phyloP scores from a whole-genome alignment of 2,797 vertebrate species.

The Zenarchopterus dispar region DNA sequence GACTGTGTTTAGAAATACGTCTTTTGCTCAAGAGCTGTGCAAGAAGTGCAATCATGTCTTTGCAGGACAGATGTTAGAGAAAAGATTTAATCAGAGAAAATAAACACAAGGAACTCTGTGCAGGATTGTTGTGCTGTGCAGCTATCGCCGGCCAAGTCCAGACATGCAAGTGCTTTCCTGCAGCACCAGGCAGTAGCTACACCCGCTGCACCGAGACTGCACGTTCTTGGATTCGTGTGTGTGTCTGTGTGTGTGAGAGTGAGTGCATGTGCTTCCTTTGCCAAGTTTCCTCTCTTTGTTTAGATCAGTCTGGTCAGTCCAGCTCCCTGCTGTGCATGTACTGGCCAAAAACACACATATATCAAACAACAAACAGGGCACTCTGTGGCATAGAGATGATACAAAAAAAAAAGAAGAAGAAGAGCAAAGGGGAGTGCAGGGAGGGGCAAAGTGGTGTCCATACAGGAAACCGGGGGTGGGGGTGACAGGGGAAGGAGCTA shows the following conservation, averaged over 20 bases:
- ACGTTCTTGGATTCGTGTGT: conserved; percentile 43
- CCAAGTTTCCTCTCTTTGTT: conserved; percentile 87
- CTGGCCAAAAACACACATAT: conserved; percentile 80
- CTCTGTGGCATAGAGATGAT: conserved; percentile 58
- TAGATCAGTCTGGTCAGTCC: conserved; percentile 77
- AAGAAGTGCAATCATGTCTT: conserved; percentile 12
- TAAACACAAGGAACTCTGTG: conserved; percentile 27
- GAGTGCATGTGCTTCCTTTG: conserved; percentile 66
- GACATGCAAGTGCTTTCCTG: conserved; percentile 50
- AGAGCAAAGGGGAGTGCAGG: conserved; percentile 34
- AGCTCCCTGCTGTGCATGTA: conserved; percentile 73
- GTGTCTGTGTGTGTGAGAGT: conserved; percentile 31
- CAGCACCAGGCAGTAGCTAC: conserved; percentile 26
- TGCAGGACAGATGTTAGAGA: conserved; percentile 11
- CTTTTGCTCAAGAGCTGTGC: conserved; percentile 9
- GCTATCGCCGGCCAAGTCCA: conserved; percentile 41
- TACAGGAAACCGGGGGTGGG: conserved; percentile 11
- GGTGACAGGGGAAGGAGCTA: background rate
- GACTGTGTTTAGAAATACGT: background rate
- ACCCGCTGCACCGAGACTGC: conserved; percentile 25
- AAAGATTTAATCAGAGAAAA: conserved; percentile 40
- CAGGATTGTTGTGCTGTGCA: conserved; percentile 30
- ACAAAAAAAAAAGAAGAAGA: conserved; percentile 54
- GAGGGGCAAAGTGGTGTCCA: conserved; percentile 22
- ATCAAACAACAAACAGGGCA: conserved; percentile 65